Conservation (phyloP, 2,113 vertebrate species). For the Anguilla rostrata region DNA sequence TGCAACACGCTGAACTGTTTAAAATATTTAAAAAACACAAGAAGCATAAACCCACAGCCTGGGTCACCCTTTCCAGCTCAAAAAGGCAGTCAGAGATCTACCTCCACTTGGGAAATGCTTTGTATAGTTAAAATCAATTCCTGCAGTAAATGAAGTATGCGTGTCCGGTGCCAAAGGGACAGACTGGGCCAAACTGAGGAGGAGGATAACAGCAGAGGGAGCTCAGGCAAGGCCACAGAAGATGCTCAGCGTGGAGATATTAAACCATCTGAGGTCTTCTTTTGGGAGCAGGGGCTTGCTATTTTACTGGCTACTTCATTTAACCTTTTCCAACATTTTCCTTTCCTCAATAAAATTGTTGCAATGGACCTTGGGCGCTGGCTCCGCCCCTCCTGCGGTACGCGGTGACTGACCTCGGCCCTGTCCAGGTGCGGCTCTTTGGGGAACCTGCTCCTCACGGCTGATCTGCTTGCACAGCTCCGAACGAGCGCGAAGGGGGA, state of each 20-base stretch:
- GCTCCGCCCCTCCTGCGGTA: neutral
- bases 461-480: neutral
- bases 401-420: neutral
- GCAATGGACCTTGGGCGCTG: neutral
- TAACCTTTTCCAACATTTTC: constrained; percentile 45
- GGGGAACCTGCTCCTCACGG: neutral
- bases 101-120: neutral
- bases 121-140: neutral
- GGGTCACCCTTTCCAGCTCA: too few species aligned
- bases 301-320: constrained; percentile 25
- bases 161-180: neutral
- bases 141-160: neutral
- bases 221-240: neutral
- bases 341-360: constrained; percentile 29
- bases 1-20: neutral
- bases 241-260: constrained; percentile 3
- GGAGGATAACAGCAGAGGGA: neutral
- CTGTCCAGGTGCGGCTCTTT: neutral
- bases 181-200: neutral
- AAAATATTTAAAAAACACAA: neutral
- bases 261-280: neutral
- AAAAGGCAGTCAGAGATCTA: neutral
- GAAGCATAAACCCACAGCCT: neutral
- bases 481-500: neutral
- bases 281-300: neutral